These are phyloP conservation scores for Sebastes schlegelii DNA, from an alignment of 2,113 vertebrate genomes.

Conservation along the genomic window DNA sequence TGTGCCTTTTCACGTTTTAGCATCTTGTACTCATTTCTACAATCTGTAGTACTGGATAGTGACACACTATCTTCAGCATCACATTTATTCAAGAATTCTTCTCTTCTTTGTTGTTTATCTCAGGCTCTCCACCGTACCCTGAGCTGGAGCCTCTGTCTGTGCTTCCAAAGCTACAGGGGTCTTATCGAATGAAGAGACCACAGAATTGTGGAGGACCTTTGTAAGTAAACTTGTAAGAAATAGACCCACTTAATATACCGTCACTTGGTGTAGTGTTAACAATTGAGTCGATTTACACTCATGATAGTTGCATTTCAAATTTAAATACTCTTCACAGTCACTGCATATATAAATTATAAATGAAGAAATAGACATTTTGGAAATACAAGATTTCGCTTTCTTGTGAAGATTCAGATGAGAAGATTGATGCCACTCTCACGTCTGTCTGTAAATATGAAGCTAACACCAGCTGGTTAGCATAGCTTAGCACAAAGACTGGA, in stretches of 20 bases:
- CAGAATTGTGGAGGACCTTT: slow-evolving; percentile 69
- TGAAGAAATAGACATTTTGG: background rate
- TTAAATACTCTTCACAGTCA: background rate
- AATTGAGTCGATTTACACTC: background rate
- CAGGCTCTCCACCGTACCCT: slow-evolving; percentile 81
- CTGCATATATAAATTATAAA: no score
- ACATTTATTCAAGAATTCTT: no score
- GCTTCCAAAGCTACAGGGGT: slow-evolving; percentile 67
- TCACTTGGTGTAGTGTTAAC: background rate
- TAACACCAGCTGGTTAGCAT: background rate
- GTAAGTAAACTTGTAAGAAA: slow-evolving; percentile 60
- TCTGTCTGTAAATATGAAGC: background rate
- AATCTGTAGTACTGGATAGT: background rate
- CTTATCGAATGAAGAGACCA: slow-evolving; percentile 77
- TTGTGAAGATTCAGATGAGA: background rate
- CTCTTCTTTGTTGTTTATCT: background rate
- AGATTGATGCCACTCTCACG: background rate
- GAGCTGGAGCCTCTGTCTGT: slow-evolving; percentile 75
- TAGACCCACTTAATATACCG: background rate
- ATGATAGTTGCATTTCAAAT: background rate
- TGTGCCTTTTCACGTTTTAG: background rate
- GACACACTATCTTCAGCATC: background rate
- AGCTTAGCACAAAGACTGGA: background rate
- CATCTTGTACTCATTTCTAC: background rate
- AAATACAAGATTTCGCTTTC: background rate